phyloP scores from a whole-genome alignment of 1,140 invertebrate species.

The Acromyrmex heyeri region DNA sequence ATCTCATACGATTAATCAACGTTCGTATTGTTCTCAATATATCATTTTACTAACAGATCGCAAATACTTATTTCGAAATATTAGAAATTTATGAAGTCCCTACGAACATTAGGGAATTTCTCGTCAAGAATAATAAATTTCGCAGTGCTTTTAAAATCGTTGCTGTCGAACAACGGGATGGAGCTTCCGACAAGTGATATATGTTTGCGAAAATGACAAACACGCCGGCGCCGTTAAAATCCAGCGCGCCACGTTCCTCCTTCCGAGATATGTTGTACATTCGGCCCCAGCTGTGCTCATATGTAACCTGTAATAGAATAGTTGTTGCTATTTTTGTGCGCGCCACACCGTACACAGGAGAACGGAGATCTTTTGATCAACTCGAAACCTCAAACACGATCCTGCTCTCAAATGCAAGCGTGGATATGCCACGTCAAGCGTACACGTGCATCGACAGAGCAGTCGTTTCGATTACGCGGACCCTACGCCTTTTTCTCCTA shows the following conservation, averaged over 20 bases:
- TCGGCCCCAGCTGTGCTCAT: slow-evolving; percentile 54
- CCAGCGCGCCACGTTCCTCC: slow-evolving; percentile 34
- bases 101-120: slow-evolving; percentile 4
- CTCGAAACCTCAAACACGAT: slow-evolving; percentile 59
- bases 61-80: slow-evolving; percentile 20
- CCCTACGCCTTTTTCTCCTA: background rate
- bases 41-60: background rate
- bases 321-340: slow-evolving; percentile 59
- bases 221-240: slow-evolving; percentile 54
- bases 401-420: slow-evolving; percentile 62
- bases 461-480: slow-evolving; percentile 10
- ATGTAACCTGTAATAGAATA: slow-evolving; percentile 65
- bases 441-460: slow-evolving; percentile 50
- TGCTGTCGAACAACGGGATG: slow-evolving; percentile 53
- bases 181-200: slow-evolving; percentile 61
- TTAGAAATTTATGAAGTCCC: slow-evolving; percentile 24
- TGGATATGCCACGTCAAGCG: slow-evolving; percentile 59
- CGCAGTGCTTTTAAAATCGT: slow-evolving; percentile 33
- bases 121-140: slow-evolving; percentile 42
- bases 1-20: background rate
- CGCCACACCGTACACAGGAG: slow-evolving; percentile 46
- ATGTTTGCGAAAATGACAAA: slow-evolving; percentile 64
- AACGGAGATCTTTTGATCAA: slow-evolving; percentile 68
- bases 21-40: background rate
- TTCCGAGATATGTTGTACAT: slow-evolving; percentile 54